These are phyloP conservation scores for Leucoma salicis DNA, from an alignment of 2,888 invertebrate genomes.

Conservation along the genomic window DNA sequence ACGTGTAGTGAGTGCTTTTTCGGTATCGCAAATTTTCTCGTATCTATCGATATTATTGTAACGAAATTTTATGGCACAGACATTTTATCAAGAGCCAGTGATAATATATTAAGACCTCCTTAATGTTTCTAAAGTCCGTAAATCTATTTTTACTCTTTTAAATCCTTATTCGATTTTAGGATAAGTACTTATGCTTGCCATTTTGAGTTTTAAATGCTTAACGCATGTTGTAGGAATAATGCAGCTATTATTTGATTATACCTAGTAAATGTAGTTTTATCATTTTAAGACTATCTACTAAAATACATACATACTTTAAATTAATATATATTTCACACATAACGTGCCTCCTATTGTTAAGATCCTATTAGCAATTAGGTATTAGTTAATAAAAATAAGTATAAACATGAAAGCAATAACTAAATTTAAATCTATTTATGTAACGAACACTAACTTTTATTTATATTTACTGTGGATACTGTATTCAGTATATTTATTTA, in stretches of 20 bases:
- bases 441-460: not conserved
- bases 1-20: no score
- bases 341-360: not conserved
- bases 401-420: not conserved
- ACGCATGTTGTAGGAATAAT: constrained; percentile 2
- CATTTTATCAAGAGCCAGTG: no score
- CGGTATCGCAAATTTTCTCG: no score
- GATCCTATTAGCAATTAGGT: not conserved
- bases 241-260: constrained; percentile 23
- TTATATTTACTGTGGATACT: not conserved
- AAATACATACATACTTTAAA: not conserved
- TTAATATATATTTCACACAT: not conserved
- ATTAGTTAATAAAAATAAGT: not conserved
- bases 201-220: not conserved
- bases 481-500: not conserved
- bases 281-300: not conserved
- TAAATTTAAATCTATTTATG: not conserved
- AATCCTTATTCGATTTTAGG: no score
- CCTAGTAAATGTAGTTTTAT: not conserved
- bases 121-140: no score
- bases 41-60: no score
- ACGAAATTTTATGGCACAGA: no score
- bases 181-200: not conserved
- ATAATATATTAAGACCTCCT: no score
- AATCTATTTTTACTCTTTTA: no score